Percentiles rank a stretch among this genome's conserved stretches.
Evolutionary conservation across 2,113 vertebrate genomes (phyloP).

Genomic region (Brachyhypopomus occidentalis): DNA sequence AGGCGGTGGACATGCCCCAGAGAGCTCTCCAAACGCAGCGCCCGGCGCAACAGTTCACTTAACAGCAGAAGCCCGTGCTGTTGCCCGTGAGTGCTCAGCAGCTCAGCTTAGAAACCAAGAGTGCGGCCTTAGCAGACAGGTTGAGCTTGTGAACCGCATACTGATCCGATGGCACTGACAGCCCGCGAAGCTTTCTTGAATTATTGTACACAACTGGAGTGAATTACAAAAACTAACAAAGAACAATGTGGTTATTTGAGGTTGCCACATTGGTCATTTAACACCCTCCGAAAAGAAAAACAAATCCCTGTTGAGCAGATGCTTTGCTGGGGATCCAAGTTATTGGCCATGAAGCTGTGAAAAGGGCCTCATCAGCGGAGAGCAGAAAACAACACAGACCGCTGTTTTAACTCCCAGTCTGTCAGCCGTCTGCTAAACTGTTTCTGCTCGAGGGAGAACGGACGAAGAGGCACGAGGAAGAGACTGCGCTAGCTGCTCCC

Average conservation of each 20-base stretch:
- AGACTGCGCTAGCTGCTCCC: neutral
- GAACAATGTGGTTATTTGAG: neutral
- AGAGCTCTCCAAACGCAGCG: slow-evolving; percentile 11
- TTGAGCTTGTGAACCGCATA: slow-evolving; percentile 13
- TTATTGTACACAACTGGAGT: neutral
- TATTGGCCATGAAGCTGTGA: neutral
- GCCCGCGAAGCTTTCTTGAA: neutral
- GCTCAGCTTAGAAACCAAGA: neutral
- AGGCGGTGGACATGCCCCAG: neutral
- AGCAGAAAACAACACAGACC: slow-evolving; percentile 14
- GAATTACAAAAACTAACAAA: neutral
- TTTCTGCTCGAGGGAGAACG: slow-evolving; percentile 30
- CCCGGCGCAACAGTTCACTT: neutral
- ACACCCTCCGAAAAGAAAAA: too few species aligned
- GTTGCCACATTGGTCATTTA: neutral
- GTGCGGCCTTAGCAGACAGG: neutral
- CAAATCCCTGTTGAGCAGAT: neutral
- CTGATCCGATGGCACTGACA: neutral
- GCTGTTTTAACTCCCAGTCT: slow-evolving; percentile 16
- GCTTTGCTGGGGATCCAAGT: neutral
- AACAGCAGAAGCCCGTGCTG: neutral
- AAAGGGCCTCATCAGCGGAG: neutral
- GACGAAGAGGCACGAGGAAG: slow-evolving; percentile 36
- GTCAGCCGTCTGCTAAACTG: slow-evolving; percentile 27
- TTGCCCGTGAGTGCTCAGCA: slow-evolving; percentile 1